These are phyloP conservation scores for Gymnoscopelus braueri DNA, from an alignment of 2,797 vertebrate species.

Conservation along the genomic window DNA sequence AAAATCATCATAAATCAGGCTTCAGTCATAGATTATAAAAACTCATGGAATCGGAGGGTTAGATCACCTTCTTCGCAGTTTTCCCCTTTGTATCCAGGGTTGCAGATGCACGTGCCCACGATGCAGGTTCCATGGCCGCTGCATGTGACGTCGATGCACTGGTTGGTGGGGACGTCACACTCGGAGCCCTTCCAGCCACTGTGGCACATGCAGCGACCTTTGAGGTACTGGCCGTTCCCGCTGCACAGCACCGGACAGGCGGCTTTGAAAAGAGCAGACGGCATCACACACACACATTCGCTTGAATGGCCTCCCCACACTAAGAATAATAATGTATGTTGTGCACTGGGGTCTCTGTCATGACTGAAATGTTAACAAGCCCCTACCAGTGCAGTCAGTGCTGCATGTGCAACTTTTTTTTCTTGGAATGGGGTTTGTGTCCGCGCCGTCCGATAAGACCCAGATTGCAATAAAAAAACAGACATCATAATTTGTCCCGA, in stretches of 20 bases:
- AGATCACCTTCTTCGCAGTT: conserved; percentile 84
- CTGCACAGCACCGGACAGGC: conserved; percentile 98
- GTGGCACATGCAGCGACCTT: conserved; percentile 96
- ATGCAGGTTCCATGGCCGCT: conserved; percentile 96
- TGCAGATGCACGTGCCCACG: conserved; percentile 97
- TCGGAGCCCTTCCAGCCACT: conserved; percentile 98
- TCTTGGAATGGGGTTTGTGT: not conserved
- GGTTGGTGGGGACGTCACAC: conserved; percentile 95
- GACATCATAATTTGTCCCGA: conserved; percentile 7
- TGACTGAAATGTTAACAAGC: conserved; percentile 40
- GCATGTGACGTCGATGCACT: conserved; percentile 95
- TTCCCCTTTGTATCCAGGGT: conserved; percentile 89
- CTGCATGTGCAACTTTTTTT: conserved; percentile 15
- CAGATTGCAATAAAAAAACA: conserved; percentile 3
- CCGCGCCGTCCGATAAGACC: conserved; percentile 7
- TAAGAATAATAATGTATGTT: conserved; percentile 38
- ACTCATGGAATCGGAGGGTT: too few species aligned
- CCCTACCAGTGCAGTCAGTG: conserved; percentile 1
- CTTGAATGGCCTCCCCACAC: conserved; percentile 62
- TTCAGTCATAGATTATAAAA: too few species aligned
- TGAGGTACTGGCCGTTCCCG: conserved; percentile 97
- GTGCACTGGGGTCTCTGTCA: conserved; percentile 14
- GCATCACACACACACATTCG: conserved; percentile 37
- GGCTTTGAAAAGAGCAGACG: conserved; percentile 79
- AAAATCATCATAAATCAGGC: too few species aligned